phyloP scores from a whole-genome alignment of 2,113 vertebrate species.

The Scalopus aquaticus region DNA sequence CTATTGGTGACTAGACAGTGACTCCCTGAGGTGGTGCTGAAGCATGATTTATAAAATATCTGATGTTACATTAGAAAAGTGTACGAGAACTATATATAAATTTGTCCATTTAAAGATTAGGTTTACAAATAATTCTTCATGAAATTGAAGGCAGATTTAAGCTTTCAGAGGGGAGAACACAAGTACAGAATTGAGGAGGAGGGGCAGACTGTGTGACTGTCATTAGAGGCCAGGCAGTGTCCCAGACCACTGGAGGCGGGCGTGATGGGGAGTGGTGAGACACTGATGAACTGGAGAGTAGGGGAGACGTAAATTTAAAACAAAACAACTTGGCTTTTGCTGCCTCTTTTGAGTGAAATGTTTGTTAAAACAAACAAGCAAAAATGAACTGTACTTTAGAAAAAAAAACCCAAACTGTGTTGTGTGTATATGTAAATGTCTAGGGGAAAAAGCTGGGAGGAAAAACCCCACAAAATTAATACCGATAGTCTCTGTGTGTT shows the following conservation, averaged over 20 bases:
- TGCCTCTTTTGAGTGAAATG: neutral
- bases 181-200: neutral
- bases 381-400: neutral
- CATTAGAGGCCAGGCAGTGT: neutral
- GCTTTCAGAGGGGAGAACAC: neutral
- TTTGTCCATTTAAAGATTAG: neutral
- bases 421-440: neutral
- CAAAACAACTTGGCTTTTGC: neutral
- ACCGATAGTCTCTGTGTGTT: neutral
- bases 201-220: accelerated
- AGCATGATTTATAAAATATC: neutral
- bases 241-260: no score
- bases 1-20: neutral
- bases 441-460: neutral
- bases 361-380: neutral
- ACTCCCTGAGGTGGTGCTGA: neutral
- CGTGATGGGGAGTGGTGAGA: neutral
- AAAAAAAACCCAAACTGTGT: neutral
- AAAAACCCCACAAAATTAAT: neutral
- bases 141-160: neutral
- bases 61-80: neutral
- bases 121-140: neutral
- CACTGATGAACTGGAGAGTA: no score
- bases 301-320: neutral
- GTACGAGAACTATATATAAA: neutral